Evolutionary conservation across 2,888 invertebrate species (phyloP).

Genomic region (Sesia apiformis): DNA sequence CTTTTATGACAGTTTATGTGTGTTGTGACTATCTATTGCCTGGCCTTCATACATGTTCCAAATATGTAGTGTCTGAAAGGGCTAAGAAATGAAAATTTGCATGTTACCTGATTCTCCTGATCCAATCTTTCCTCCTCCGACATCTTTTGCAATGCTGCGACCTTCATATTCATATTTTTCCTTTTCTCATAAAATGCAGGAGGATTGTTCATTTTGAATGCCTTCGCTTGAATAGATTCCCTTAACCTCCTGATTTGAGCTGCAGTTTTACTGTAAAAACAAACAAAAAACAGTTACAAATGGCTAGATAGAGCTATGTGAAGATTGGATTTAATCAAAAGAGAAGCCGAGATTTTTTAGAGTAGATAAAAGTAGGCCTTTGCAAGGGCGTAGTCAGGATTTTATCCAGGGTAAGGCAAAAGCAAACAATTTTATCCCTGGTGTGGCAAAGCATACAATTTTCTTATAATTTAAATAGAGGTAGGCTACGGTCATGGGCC

Average conservation of each 20-base stretch:
- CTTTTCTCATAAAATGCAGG: constrained; percentile 65
- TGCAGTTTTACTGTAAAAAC: constrained; percentile 74
- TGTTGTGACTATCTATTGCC: too few species aligned
- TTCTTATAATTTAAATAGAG: too few species aligned
- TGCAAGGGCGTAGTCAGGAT: too few species aligned
- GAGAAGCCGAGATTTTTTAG: background rate
- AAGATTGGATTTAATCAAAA: background rate
- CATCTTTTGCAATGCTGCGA: constrained; percentile 34
- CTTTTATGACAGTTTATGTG: too few species aligned
- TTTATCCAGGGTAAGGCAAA: too few species aligned
- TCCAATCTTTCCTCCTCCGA: constrained; percentile 65
- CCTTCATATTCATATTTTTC: constrained; percentile 37
- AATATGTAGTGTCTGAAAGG: too few species aligned
- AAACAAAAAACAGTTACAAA: background rate
- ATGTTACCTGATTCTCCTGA: constrained; percentile 73
- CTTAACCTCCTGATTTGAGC: constrained; percentile 81
- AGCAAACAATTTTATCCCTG: too few species aligned
- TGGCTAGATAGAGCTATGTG: background rate
- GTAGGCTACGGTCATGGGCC: too few species aligned
- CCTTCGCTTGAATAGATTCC: constrained; percentile 78
- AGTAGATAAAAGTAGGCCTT: background rate
- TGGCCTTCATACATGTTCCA: too few species aligned
- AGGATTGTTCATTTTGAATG: constrained; percentile 76
- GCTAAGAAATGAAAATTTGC: too few species aligned
- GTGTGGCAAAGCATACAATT: too few species aligned